These are phyloP conservation scores for Anas platyrhynchos DNA, from an alignment of 2,113 vertebrate species.

Conservation along the genomic window DNA sequence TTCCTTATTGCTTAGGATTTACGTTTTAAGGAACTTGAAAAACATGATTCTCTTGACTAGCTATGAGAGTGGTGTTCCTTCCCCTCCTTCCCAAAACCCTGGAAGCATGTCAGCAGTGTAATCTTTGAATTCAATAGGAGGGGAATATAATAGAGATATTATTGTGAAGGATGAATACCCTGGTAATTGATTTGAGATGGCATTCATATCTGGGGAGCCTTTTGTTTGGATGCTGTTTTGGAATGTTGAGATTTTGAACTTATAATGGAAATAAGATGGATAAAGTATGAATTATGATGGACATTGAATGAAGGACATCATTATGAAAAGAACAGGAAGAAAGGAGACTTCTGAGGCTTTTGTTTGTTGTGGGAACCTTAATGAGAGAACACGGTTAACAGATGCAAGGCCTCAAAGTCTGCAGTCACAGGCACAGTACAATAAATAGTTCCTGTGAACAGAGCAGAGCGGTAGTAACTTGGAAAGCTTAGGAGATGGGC, in stretches of 20 bases:
- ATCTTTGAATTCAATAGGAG: conserved; percentile 32
- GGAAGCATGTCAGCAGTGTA: conserved; percentile 2
- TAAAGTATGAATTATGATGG: conserved; percentile 28
- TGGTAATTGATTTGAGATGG: conserved; percentile 54
- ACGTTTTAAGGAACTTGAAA: neutral
- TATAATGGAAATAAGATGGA: conserved; percentile 42
- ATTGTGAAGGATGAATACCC: conserved; percentile 43
- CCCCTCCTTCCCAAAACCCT: neutral
- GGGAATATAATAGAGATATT: conserved; percentile 46
- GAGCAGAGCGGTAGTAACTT: neutral
- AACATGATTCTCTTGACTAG: neutral
- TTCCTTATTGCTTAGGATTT: neutral
- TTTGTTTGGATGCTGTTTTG: conserved; percentile 52
- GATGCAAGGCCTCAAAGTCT: conserved; percentile 33
- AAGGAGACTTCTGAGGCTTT: conserved; percentile 46
- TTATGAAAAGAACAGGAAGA: conserved; percentile 47
- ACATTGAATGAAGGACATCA: conserved; percentile 32
- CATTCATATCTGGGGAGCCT: conserved; percentile 48
- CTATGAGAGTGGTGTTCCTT: neutral
- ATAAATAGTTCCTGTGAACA: conserved; percentile 4
- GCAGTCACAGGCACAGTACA: neutral
- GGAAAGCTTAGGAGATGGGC: neutral
- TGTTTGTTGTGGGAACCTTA: conserved; percentile 54
- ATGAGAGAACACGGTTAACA: conserved; percentile 47
- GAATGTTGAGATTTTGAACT: conserved; percentile 45